Percentiles rank a stretch among this genome's conserved stretches.
Conservation (phyloP, 1,140 invertebrate genomes). For the Hermetia illucens region DNA sequence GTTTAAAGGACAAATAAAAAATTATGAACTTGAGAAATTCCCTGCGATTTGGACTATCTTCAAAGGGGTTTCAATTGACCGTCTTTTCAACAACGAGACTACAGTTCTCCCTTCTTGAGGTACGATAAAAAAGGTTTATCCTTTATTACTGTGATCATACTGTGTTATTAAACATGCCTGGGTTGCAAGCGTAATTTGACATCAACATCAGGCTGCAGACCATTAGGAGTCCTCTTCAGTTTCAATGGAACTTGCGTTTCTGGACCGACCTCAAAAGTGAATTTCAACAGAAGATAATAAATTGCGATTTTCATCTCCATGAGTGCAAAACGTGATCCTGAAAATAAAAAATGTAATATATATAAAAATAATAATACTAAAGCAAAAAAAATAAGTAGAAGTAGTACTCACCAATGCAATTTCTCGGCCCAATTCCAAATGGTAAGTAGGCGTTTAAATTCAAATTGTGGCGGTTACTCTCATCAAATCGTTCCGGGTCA, state of each 20-base stretch:
- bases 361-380: too few relatives aligned
- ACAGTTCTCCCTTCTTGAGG: too few relatives aligned
- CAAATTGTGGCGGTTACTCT: conserved; percentile 26
- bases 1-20: too few relatives aligned
- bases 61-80: too few relatives aligned
- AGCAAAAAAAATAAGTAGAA: conserved; percentile 34
- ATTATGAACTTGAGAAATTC: too few relatives aligned
- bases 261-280: conserved; percentile 13
- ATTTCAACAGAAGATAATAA: conserved; percentile 33
- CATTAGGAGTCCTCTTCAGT: conserved; percentile 4
- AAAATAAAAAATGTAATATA: too few relatives aligned
- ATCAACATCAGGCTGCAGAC: background rate
- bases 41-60: too few relatives aligned
- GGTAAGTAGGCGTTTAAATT: conserved; percentile 15
- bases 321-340: conserved; percentile 10
- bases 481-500: conserved; percentile 38
- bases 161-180: too few relatives aligned
- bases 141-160: too few relatives aligned
- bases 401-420: conserved; percentile 29
- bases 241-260: conserved; percentile 10
- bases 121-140: too few relatives aligned
- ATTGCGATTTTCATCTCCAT: conserved; percentile 19
- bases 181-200: too few relatives aligned
- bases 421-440: conserved; percentile 25
- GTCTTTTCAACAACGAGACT: too few relatives aligned